A percentile compares a stretch with the other conserved stretches of the same genome.
Evolutionary conservation across 2,888 invertebrate species (phyloP).

Genomic region (Gibbula magus): DNA sequence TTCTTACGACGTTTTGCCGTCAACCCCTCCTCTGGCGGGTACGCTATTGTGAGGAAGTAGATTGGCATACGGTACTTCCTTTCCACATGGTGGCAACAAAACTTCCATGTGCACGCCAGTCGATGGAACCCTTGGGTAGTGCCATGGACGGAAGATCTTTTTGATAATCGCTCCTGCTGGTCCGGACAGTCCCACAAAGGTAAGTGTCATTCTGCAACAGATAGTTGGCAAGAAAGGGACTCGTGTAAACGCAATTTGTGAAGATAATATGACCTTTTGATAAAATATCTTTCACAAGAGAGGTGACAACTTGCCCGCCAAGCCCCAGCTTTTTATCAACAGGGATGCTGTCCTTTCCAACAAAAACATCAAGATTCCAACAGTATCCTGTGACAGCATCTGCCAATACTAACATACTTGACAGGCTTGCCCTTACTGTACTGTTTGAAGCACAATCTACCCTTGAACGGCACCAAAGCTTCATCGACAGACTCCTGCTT

Average conservation of each 20-base stretch:
- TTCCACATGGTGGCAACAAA: not conserved
- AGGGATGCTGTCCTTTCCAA: not conserved
- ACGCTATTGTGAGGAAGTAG: not conserved
- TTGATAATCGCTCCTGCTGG: slow-evolving; percentile 8
- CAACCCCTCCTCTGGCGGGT: no score
- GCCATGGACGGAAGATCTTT: not conserved
- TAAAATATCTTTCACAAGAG: not conserved
- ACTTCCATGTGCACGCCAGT: not conserved
- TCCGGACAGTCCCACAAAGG: slow-evolving; percentile 20
- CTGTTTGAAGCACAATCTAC: not conserved
- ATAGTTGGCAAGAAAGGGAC: slow-evolving; percentile 4
- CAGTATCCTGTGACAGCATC: not conserved
- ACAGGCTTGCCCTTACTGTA: not conserved
- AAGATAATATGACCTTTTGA: slow-evolving; percentile 17
- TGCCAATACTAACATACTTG: not conserved
- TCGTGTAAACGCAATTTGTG: slow-evolving; percentile 24
- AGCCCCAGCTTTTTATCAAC: not conserved
- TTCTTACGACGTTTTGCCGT: not conserved
- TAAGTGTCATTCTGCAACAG: slow-evolving; percentile 11
- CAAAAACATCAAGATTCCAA: slow-evolving; percentile 2
- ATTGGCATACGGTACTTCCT: not conserved
- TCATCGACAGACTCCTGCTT: not conserved
- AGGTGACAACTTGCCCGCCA: not conserved
- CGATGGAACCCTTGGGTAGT: not conserved
- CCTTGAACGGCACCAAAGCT: not conserved